Base-by-base conservation (phyloP, 2,888 invertebrate species). In the Diaprepes abbreviatus region DNA sequence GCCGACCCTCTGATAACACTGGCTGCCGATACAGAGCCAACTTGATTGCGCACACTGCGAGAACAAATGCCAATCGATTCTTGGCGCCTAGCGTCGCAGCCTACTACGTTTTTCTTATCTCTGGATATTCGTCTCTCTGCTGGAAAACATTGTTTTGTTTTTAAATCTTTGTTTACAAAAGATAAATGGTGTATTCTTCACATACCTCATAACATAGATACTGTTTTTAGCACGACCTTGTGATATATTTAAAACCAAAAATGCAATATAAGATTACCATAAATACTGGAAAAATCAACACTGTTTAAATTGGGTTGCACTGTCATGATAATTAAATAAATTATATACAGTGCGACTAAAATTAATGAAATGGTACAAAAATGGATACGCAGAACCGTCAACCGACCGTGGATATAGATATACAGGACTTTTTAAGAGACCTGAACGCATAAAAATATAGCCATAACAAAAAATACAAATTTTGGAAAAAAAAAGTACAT, bases 31-130 rank as follows among this genome's bases (percentile, higher is more conserved):
- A 72, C 71, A 75, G 73, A 69, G 73, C 48, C 70, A 60, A 67
- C 69, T 71, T 70, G 75, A 74, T 75, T 74, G 74, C 75, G 77
- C 77, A 75, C 77, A 75, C 74, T 74, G 59, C 59, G 67, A 58
- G 57, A 38, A 58, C 57, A 58, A 60, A 54, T 50, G 65, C 38
- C 33, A 62, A 70, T 70, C 70, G 70, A 70, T 70, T 50, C 50
- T 57, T 55, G 65, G 63, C 64, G 59, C 60, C 57, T 60, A 52
- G 43, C 24, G 63, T 50, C 45, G 59, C 52, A n/a, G 57, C 43
- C 59, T 58, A 38, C 50, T 59, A 36, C 38, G 65, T 14, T 59
- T 52, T 33, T 24, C 59, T 66, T 66, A 66, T 66, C 66, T 43
- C 45, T 60, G 60, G 60, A 48, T 48, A 45, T 62, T 62, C 43